A percentile compares a stretch with the other conserved stretches of the same genome.
Conservation (phyloP, 1,140 invertebrate genomes). For the Venustaconcha ellipsiformis region DNA sequence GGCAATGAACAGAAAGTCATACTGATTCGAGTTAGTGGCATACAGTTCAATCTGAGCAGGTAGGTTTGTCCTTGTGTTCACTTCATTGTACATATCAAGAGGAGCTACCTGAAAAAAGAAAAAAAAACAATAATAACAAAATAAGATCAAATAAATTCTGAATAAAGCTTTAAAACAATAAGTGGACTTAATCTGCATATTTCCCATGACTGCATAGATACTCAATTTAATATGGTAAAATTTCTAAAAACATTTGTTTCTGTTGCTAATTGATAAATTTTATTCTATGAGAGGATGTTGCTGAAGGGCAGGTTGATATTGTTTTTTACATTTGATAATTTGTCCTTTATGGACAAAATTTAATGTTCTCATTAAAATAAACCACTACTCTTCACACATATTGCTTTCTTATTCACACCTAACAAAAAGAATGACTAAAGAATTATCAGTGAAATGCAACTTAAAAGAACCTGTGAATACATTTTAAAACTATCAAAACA, state of each 20-base stretch:
- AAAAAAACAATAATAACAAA: neutral
- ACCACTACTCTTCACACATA: no score
- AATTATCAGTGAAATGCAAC: no score
- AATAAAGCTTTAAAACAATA: no score
- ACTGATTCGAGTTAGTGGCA: slow-evolving; percentile 62
- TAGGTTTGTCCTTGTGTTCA: slow-evolving; percentile 69
- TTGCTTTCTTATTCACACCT: no score
- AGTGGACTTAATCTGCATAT: neutral
- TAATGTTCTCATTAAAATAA: no score
- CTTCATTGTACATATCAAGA: slow-evolving; percentile 68
- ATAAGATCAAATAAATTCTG: no score
- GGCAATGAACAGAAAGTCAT: slow-evolving; percentile 70
- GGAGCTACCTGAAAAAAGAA: slow-evolving; percentile 64
- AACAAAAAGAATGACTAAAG: no score
- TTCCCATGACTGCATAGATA: neutral
- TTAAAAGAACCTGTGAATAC: slow-evolving; percentile 65
- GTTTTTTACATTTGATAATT: no score
- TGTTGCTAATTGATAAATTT: no score
- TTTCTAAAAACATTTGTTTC: neutral
- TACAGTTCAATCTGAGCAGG: slow-evolving; percentile 70
- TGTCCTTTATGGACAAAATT: no score
- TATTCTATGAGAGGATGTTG: no score
- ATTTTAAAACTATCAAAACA: slow-evolving; percentile 8
- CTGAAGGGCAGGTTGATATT: no score
- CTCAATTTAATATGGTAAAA: neutral